Evolutionary conservation across 1,140 invertebrate genomes (phyloP).

Genomic region (Trypoxylus dichotomus): DNA sequence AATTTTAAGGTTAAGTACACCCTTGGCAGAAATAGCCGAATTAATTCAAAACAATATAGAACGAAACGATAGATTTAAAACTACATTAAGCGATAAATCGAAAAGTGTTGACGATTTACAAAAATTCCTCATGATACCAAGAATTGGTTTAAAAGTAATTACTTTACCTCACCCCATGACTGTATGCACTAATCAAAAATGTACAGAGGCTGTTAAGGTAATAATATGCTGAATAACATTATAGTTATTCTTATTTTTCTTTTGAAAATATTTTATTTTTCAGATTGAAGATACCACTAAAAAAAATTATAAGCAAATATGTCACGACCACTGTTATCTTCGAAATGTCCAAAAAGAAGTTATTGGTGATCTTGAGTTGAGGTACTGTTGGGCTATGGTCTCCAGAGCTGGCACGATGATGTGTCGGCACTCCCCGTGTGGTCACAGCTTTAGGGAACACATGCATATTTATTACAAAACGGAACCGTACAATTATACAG

Average conservation of each 20-base stretch:
- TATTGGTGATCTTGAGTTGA: neutral
- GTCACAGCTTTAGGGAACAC: conserved; percentile 31
- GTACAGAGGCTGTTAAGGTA: conserved; percentile 41
- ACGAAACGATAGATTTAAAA: conserved; percentile 38
- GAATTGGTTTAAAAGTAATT: conserved; percentile 42
- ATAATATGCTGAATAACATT: neutral
- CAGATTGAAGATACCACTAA: neutral
- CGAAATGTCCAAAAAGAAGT: conserved; percentile 9
- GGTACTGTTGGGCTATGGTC: neutral
- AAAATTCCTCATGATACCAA: conserved; percentile 45
- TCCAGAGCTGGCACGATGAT: neutral
- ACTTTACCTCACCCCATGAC: conserved; percentile 45
- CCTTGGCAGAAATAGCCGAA: conserved; percentile 47
- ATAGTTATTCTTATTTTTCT: neutral
- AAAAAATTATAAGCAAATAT: conserved; percentile 25
- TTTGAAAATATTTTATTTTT: neutral
- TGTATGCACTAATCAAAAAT: conserved; percentile 44
- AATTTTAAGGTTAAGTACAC: conserved; percentile 45
- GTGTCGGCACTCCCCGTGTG: neutral
- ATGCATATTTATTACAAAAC: conserved; percentile 46
- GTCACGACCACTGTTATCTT: conserved; percentile 6
- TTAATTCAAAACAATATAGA: conserved; percentile 45
- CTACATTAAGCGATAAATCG: conserved; percentile 33
- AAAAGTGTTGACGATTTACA: conserved; percentile 42
- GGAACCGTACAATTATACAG: conserved; percentile 33